These are phyloP conservation scores for Decapterus maruadsi DNA, from an alignment of 2,797 vertebrate genomes.

Conservation along the genomic window DNA sequence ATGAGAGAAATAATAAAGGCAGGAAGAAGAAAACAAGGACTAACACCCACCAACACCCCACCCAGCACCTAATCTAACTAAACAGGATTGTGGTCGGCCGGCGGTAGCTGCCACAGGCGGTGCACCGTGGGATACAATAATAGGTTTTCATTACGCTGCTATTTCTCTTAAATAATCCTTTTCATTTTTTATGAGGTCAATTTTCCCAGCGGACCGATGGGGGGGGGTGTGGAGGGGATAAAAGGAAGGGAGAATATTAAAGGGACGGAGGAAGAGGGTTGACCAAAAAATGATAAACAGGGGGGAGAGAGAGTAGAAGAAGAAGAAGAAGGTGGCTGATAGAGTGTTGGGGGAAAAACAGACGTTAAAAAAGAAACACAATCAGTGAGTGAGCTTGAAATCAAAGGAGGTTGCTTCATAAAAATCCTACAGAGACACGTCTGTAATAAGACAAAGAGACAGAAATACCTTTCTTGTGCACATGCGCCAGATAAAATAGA, in stretches of 20 bases:
- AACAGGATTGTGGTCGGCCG: slow-evolving; percentile 59
- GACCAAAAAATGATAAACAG: slow-evolving; percentile 27
- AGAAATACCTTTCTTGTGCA: slow-evolving; percentile 29
- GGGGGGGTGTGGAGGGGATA: slow-evolving; percentile 13
- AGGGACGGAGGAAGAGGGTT: slow-evolving; percentile 3
- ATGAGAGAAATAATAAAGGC: slow-evolving; percentile 66
- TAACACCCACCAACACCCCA: not conserved
- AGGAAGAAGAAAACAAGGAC: slow-evolving; percentile 26
- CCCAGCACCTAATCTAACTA: slow-evolving; percentile 69
- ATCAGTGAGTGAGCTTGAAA: not conserved
- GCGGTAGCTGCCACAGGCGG: slow-evolving; percentile 66
- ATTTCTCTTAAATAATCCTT: slow-evolving; percentile 86
- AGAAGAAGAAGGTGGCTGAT: not conserved
- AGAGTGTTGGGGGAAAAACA: not conserved
- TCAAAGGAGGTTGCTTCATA: slow-evolving; percentile 22
- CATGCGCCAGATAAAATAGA: slow-evolving; percentile 32
- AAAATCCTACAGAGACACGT: slow-evolving; percentile 26
- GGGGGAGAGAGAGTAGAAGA: not conserved
- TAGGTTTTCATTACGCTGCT: slow-evolving; percentile 83
- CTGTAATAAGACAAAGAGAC: slow-evolving; percentile 11
- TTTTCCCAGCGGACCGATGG: slow-evolving; percentile 68
- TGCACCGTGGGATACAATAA: slow-evolving; percentile 79
- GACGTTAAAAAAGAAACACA: not conserved
- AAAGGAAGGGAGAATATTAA: slow-evolving; percentile 27
- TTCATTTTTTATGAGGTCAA: slow-evolving; percentile 86